Evolutionary conservation across 2,797 vertebrate species (phyloP).

Genomic region (Taeniopygia guttata): DNA sequence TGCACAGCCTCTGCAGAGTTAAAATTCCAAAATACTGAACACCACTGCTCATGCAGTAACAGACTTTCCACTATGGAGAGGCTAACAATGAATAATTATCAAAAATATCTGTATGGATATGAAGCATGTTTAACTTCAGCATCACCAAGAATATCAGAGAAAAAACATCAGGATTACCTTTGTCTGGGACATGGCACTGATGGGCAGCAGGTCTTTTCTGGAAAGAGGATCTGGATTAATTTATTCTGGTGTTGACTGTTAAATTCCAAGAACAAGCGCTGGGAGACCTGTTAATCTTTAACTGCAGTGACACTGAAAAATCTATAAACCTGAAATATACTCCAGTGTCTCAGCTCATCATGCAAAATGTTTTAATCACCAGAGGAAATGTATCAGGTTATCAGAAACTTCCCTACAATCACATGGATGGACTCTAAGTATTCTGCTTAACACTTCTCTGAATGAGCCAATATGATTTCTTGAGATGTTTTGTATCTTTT

Average conservation of each 20-base stretch:
- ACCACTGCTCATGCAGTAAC: neutral
- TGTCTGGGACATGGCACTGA: no score
- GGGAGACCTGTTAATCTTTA: neutral
- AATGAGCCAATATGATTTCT: rapidly evolving
- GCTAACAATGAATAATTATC: neutral
- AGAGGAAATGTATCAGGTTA: neutral
- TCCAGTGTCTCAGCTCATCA: neutral
- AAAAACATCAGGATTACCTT: neutral
- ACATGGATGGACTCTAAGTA: neutral
- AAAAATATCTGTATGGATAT: neutral
- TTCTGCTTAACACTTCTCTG: neutral
- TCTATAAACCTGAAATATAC: neutral
- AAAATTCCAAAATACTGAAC: neutral
- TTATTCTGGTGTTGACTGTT: neutral
- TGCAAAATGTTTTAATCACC: neutral
- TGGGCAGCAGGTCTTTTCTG: neutral
- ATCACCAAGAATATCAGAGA: neutral
- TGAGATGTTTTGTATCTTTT: neutral
- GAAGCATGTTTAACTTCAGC: neutral
- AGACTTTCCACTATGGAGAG: neutral
- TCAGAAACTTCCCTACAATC: neutral
- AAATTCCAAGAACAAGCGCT: neutral
- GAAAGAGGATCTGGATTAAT: neutral
- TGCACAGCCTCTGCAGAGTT: neutral
- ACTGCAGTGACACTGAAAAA: neutral